Base-by-base conservation (phyloP, 1,140 invertebrate genomes). In the Ostrea denselamellosa region DNA sequence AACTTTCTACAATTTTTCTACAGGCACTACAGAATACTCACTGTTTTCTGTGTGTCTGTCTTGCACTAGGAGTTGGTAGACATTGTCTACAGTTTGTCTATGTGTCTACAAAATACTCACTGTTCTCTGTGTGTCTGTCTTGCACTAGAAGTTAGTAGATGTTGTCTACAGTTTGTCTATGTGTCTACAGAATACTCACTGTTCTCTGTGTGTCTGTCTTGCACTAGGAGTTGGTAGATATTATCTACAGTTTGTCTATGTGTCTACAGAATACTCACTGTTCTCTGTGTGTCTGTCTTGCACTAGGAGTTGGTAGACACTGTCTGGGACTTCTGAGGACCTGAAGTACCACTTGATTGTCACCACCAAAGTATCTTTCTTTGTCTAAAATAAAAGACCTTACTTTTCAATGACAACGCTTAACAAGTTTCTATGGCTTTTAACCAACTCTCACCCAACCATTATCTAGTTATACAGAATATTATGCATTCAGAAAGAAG, bases 281-380 rank as follows among this genome's bases (percentile, higher is more conserved):
- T 94, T 94, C 91, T 93, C 93, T 56, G 87, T 91, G 34, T 92
- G 88, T 89, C 95, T 92, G 91, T 96, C 95, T 91, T 96, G 95
- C 62, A 96, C 94, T 62, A 96, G 91, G 34, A 95, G 93, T 89
- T 96, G 95, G 90, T 96, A 96, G 9, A 96, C 95, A 58, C 95
- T 95, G 91, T 95, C 94, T 19, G 95, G 95, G 62, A 96, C 94
- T 93, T 95, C 95, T 58, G 93, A 95, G 10, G 93, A 93, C 71
- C 95, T 91, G 90, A 95, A 96, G 90, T 95, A 95, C 95, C 95
- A 96, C 91, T 95, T 95, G 58, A 96, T 95, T 83, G 94, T 94
- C 34, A 95, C 95, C 92, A 95, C 95, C 88, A 96, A 90, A 19
- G 94, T 95, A 89, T 96, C 95, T 68, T 95, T 90, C 90, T 96